These are phyloP conservation scores for Alectura lathami DNA, from an alignment of 2,113 vertebrate genomes.

Conservation along the genomic window DNA sequence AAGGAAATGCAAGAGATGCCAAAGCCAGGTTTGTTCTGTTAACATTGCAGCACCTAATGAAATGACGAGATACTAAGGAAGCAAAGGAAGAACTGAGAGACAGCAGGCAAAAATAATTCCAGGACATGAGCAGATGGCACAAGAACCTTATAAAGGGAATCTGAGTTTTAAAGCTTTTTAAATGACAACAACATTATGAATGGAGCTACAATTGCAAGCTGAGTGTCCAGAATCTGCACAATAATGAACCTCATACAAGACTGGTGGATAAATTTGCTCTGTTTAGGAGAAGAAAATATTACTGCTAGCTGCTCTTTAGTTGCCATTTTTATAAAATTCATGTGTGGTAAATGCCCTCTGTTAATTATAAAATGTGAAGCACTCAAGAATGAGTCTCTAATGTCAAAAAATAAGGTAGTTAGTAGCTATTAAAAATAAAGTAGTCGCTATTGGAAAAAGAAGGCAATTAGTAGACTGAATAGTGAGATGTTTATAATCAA, in stretches of 20 bases:
- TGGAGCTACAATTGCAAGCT: background rate
- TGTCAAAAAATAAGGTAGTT: background rate
- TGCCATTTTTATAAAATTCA: background rate
- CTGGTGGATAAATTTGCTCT: background rate
- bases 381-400: background rate
- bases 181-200: background rate
- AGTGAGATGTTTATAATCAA: background rate
- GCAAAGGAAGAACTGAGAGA: background rate
- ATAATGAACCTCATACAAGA: background rate
- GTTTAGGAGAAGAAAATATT: background rate
- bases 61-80: background rate
- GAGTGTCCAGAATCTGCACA: background rate
- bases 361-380: background rate
- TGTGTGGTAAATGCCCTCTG: background rate
- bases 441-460: background rate
- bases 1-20: background rate
- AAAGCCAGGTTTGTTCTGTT: background rate
- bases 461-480: background rate
- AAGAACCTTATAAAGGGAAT: background rate
- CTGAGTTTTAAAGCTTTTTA: conserved; percentile 11
- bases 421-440: background rate
- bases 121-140: background rate
- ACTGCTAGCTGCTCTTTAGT: background rate
- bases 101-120: conserved; percentile 7
- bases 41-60: background rate